Evolutionary conservation across 2,797 vertebrate genomes (phyloP), one percentile per base, ranked within the genome.

Genomic region (Rhinichthys osculus): DNA sequence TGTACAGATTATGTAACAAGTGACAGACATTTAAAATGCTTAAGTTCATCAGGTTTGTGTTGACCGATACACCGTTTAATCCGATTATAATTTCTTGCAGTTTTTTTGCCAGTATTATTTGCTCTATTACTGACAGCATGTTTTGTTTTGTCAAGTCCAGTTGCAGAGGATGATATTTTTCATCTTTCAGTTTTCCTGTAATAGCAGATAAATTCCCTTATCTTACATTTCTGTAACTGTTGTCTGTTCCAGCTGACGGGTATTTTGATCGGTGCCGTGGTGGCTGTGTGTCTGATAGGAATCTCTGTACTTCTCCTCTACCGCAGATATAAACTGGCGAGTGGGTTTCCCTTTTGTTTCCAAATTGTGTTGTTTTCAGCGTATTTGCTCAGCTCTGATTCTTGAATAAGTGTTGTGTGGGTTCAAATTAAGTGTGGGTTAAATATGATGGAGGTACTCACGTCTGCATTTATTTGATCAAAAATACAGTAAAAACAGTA

Each of bases 231-330:
- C 21, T 86, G 27, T 86, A 33, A 44, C 6, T 57, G 47, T 69
- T 90, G 27, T 93, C 27, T 94, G 62, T 83, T 91, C 3, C 82
- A 99, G 98, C 90, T 99, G 87, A 95, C 95, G 0, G 98, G 98
- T 64, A 95, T 97, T 70, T 92, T 95, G 27, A 96, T 98, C 8
- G 98, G 98, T 73, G 97, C 96, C 2, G 93, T 92, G 7, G 94
- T 96, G 0, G 96, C 96, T 0, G 88, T 98, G n/a, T 88, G 91
- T 2, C 91, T 98, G 2, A 94, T 96, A 35, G 96, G 96, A 7
- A 87, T 97, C 54, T 86, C 95, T 30, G 91, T 98, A 79, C 95
- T 97, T 78, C 94, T 98, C 21, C 85, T 97, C 52, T 97, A 97
- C 88, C 94, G 96, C 91, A 96, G 92, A 93, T 91, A 95, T 90